These are phyloP conservation scores for Brachyhypopomus occidentalis DNA, from an alignment of 2,113 vertebrate species.

Conservation along the genomic window DNA sequence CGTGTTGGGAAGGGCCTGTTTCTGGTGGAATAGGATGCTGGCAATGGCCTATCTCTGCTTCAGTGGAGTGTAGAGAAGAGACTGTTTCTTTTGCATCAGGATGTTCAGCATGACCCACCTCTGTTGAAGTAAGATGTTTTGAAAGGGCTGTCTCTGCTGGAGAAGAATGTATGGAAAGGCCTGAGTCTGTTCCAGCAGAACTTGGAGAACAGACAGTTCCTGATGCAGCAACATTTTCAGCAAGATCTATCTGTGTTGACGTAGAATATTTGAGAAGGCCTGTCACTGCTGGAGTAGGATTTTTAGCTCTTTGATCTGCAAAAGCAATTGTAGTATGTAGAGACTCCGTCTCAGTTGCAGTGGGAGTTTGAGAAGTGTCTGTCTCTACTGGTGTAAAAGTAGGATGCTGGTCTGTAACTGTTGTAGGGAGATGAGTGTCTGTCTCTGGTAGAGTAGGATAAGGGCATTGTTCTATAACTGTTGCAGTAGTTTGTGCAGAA, in stretches of 20 bases:
- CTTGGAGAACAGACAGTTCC: background rate
- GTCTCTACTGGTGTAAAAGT: too few species aligned
- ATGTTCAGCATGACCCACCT: background rate
- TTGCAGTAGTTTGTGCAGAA: background rate
- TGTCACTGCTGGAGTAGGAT: conserved; percentile 21
- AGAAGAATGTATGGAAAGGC: background rate
- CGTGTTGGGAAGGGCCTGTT: background rate
- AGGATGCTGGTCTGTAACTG: background rate
- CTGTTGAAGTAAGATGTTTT: background rate
- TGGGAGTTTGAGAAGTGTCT: too few species aligned
- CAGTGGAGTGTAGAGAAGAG: background rate
- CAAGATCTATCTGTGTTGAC: background rate
- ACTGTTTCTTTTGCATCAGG: background rate
- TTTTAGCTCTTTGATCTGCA: conserved; percentile 5
- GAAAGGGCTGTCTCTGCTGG: background rate
- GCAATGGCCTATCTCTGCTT: background rate
- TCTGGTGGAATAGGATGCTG: background rate
- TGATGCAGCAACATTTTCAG: background rate
- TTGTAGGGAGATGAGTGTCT: background rate
- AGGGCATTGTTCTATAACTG: background rate
- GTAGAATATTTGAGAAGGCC: background rate
- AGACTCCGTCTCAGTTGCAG: background rate
- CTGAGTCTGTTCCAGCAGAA: background rate
- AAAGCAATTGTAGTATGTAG: background rate
- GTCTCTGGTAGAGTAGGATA: background rate